phyloP scores from a whole-genome alignment of 2,888 invertebrate species.

The Microctonus brassicae region DNA sequence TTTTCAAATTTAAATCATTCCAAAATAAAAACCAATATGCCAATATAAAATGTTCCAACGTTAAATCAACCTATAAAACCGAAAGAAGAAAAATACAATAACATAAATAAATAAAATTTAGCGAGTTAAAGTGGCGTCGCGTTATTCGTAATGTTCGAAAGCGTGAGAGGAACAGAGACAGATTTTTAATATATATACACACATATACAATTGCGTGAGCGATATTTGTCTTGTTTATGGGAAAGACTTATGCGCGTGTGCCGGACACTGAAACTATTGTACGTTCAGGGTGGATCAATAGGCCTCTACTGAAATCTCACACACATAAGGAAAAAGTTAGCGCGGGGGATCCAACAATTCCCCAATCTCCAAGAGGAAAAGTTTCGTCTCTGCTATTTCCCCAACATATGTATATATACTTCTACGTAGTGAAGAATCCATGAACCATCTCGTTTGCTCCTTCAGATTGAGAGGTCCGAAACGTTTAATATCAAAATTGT shows the following conservation, averaged over 20 bases:
- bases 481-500: neutral
- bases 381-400: slow-evolving; percentile 30
- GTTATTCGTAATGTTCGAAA: slow-evolving; percentile 33
- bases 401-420: slow-evolving; percentile 12
- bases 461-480: slow-evolving; percentile 16
- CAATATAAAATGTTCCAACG: neutral
- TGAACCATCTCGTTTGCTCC: slow-evolving; percentile 16
- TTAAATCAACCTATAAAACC: neutral
- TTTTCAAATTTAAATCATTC: no score
- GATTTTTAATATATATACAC: slow-evolving; percentile 62
- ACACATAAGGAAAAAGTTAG: slow-evolving; percentile 48
- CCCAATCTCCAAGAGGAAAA: slow-evolving; percentile 38
- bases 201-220: slow-evolving; percentile 59
- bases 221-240: slow-evolving; percentile 70
- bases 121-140: slow-evolving; percentile 34
- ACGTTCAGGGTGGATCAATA: slow-evolving; percentile 61
- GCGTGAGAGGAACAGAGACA: slow-evolving; percentile 45
- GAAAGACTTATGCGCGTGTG: slow-evolving; percentile 68
- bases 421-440: neutral
- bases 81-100: neutral
- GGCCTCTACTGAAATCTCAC: slow-evolving; percentile 65
- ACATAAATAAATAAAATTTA: slow-evolving; percentile 6
- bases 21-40: neutral
- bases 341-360: slow-evolving; percentile 14
- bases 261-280: slow-evolving; percentile 60